A percentile compares a stretch with the other conserved stretches of the same genome.
Evolutionary conservation across 1,140 invertebrate genomes (phyloP).

Genomic region (Chironomus tepperi): DNA sequence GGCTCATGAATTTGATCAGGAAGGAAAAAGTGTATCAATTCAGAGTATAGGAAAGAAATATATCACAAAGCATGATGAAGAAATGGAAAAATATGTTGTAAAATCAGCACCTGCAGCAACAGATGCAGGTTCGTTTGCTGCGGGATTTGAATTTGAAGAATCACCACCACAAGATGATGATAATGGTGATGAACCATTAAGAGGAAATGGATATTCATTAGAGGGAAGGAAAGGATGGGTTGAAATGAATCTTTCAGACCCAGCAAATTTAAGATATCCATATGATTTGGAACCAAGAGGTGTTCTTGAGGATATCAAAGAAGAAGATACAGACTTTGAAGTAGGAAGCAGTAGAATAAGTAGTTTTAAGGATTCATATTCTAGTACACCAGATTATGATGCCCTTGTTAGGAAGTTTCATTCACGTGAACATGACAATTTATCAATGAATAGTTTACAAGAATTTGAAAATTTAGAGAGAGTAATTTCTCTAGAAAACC

Average conservation of each 20-base stretch:
- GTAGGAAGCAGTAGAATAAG: conserved; percentile 67
- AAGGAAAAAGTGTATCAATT: conserved; percentile 70
- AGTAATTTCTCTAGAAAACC: conserved; percentile 58
- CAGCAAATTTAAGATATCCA: conserved; percentile 51
- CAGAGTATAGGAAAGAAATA: conserved; percentile 40
- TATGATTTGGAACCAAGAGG: conserved; percentile 61
- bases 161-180: conserved; percentile 51
- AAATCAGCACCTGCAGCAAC: conserved; percentile 47
- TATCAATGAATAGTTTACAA: conserved; percentile 84
- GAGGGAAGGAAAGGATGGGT: conserved; percentile 80
- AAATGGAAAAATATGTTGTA: conserved; percentile 64
- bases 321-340: conserved; percentile 80
- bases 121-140: conserved; percentile 42
- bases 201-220: conserved; percentile 49
- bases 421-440: conserved; percentile 77
- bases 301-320: conserved; percentile 84
- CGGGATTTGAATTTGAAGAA: conserved; percentile 65
- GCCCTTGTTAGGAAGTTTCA: conserved; percentile 69
- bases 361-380: conserved; percentile 66
- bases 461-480: conserved; percentile 89
- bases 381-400: conserved; percentile 76
- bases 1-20: conserved; percentile 66
- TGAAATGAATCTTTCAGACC: conserved; percentile 71
- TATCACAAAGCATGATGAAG: conserved; percentile 54
- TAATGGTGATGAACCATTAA: conserved; percentile 34